Evolutionary conservation across 2,888 invertebrate genomes (phyloP).

Genomic region (Acanthosepion pharaonis): DNA sequence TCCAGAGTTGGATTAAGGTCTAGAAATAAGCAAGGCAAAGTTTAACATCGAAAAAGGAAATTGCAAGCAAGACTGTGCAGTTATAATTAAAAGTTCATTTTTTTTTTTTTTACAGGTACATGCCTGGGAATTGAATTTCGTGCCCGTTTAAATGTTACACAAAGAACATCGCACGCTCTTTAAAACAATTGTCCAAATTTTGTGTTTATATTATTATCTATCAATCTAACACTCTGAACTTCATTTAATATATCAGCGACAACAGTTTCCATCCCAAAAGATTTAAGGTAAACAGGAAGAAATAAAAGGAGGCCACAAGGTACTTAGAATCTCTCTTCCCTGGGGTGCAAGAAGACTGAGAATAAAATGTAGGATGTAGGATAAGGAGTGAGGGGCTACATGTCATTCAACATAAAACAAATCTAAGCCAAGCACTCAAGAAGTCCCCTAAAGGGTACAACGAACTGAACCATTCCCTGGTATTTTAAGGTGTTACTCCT

Average conservation of each 20-base stretch:
- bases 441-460: neutral
- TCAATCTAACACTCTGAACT: neutral
- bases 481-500: neutral
- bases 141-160: too few species aligned
- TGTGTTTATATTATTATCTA: neutral
- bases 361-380: neutral
- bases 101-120: too few species aligned
- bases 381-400: neutral
- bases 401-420: too few species aligned
- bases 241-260: neutral
- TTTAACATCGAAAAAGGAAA: too few species aligned
- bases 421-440: neutral
- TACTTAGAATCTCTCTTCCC: neutral
- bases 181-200: neutral
- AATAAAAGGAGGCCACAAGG: neutral
- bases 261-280: neutral
- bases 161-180: neutral
- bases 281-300: neutral
- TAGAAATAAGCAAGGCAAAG: too few species aligned
- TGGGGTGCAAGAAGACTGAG: neutral
- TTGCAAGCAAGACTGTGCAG: too few species aligned
- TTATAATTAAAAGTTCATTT: too few species aligned
- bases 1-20: too few species aligned
- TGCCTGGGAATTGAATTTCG: too few species aligned
- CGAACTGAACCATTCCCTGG: neutral